Percentiles rank a stretch among this genome's conserved stretches.
Evolutionary conservation across 1,140 invertebrate genomes (phyloP).

Genomic region (Caenorhabditis tropicalis): DNA sequence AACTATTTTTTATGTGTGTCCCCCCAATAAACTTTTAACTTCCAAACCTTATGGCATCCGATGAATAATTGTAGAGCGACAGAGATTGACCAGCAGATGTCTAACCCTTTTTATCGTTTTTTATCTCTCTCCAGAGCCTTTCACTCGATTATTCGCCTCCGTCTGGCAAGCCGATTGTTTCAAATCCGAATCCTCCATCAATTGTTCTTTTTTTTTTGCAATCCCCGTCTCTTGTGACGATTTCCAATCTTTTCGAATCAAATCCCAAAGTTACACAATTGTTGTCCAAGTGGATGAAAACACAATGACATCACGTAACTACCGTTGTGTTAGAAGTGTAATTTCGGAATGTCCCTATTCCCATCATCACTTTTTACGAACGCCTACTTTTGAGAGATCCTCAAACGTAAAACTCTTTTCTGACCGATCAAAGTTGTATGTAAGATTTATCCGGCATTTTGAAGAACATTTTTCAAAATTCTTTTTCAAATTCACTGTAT

Average conservation of each 20-base stretch:
- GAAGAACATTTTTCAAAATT: too few relatives aligned
- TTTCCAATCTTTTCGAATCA: conserved; percentile 35
- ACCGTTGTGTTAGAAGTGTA: conserved; percentile 10
- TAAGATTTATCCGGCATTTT: too few relatives aligned
- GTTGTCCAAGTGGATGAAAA: conserved; percentile 12
- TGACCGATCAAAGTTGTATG: too few relatives aligned
- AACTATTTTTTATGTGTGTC: not conserved
- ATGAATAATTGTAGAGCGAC: not conserved
- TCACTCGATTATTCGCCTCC: not conserved
- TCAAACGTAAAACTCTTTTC: too few relatives aligned
- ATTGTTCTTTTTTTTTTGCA: not conserved
- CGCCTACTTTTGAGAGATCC: not conserved
- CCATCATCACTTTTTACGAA: conserved; percentile 9
- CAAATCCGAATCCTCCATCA: not conserved
- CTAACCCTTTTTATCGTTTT: conserved; percentile 29
- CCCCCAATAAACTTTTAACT: not conserved
- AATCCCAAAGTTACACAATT: conserved; percentile 42
- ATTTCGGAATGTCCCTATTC: conserved; percentile 24
- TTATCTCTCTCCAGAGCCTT: not conserved
- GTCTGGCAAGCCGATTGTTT: conserved; percentile 15
- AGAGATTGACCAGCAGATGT: conserved; percentile 21
- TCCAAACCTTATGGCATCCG: too few relatives aligned
- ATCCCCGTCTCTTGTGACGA: not conserved
- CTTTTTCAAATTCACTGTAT: too few relatives aligned
- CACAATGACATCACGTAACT: conserved; percentile 37